These are phyloP conservation scores for Phymatocera aterrima DNA, from an alignment of 2,888 invertebrate species.

Conservation along the genomic window DNA sequence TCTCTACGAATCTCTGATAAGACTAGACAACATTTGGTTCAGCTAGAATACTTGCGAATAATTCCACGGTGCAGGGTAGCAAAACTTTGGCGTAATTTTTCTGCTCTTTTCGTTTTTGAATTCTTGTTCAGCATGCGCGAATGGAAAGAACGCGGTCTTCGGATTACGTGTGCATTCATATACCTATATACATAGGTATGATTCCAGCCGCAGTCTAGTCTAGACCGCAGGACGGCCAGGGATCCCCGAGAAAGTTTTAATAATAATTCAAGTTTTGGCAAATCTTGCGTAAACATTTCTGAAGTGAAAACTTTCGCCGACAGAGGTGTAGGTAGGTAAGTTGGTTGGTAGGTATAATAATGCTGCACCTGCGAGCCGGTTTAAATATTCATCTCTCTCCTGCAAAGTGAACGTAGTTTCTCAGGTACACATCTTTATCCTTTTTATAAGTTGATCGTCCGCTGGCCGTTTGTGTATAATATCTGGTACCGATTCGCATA, in stretches of 20 bases:
- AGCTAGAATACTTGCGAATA: background rate
- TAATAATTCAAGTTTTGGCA: conserved; percentile 33
- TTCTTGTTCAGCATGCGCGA: background rate
- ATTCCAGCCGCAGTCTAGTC: conserved; percentile 3
- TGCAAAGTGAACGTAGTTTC: conserved; percentile 3
- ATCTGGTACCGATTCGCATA: too few species aligned
- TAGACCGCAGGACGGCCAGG: conserved; percentile 26
- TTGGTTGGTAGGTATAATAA: background rate
- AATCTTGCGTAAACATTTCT: conserved; percentile 33
- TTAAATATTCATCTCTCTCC: conserved; percentile 5
- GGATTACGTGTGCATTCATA: too few species aligned
- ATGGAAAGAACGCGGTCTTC: background rate
- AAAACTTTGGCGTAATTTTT: background rate
- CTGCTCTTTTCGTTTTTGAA: background rate
- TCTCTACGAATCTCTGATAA: background rate
- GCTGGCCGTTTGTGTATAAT: too few species aligned
- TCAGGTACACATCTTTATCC: background rate
- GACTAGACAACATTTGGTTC: background rate
- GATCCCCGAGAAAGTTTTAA: conserved; percentile 31
- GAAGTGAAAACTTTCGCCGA: conserved; percentile 16
- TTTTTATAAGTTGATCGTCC: too few species aligned
- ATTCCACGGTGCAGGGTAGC: background rate
- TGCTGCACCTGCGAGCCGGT: conserved; percentile 14
- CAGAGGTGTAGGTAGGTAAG: too few species aligned
- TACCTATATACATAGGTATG: background rate